Conservation (phyloP, 2,888 invertebrate species). For the Pandemis heparana region DNA sequence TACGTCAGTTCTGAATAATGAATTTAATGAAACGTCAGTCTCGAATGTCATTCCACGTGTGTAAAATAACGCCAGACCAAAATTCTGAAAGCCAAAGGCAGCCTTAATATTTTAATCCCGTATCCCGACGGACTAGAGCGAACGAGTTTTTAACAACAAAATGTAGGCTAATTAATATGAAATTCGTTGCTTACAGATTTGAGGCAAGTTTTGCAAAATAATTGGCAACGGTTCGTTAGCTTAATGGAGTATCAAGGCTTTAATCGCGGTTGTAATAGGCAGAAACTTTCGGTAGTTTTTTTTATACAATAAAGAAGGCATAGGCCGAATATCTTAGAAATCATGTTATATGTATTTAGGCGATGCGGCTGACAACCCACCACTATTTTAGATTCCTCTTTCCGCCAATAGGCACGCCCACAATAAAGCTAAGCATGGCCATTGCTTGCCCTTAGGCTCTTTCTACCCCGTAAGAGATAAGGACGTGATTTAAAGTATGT, state of each 20-base stretch:
- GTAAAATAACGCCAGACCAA: conserved; percentile 5
- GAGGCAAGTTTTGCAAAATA: conserved; percentile 6
- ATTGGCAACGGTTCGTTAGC: not conserved
- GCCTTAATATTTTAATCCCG: conserved; percentile 21
- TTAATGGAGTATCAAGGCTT: not conserved
- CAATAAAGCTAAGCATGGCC: no score
- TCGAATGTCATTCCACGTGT: not conserved
- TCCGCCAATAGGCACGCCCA: no score
- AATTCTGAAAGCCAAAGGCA: conserved; percentile 20
- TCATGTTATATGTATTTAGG: no score
- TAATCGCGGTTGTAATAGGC: not conserved
- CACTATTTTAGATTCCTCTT: no score
- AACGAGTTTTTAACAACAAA: conserved; percentile 21
- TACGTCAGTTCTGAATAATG: not conserved
- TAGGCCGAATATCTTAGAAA: no score
- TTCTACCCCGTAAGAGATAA: no score
- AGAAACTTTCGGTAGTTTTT: not conserved
- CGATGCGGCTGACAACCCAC: no score
- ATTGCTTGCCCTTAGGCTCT: no score
- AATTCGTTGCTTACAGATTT: conserved; percentile 17
- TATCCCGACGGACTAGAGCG: conserved; percentile 12
- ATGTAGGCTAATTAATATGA: conserved; percentile 17
- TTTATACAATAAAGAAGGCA: no score
- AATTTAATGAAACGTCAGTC: conserved; percentile 17
- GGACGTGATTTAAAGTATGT: no score